phyloP scores from a whole-genome alignment of 2,113 vertebrate species.

The Neomonachus schauinslandi region DNA sequence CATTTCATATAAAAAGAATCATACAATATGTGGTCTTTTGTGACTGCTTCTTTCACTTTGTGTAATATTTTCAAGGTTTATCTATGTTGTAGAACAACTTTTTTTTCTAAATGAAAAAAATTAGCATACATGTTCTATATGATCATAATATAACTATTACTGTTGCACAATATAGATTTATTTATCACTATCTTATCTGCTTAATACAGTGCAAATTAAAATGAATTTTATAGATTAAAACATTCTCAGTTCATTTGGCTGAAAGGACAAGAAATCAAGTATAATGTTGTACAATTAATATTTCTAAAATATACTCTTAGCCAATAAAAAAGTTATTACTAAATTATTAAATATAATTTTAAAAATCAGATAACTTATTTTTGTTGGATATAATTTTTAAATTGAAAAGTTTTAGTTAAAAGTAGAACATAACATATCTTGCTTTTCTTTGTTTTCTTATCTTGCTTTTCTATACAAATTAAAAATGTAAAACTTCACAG shows the following conservation, averaged over 20 bases:
- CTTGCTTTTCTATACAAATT: neutral
- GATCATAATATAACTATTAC: neutral
- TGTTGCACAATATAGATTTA: neutral
- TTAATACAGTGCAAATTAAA: neutral
- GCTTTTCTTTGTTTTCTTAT: neutral
- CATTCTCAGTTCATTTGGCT: neutral
- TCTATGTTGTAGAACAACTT: neutral
- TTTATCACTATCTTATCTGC: neutral
- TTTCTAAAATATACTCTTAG: neutral
- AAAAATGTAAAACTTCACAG: neutral
- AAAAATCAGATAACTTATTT: neutral
- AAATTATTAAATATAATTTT: neutral
- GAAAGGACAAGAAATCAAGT: neutral
- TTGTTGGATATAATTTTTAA: neutral
- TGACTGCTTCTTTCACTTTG: neutral
- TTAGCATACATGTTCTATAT: neutral
- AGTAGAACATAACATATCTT: neutral
- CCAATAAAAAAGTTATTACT: neutral
- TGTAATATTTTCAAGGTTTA: neutral
- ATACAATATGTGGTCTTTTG: neutral
- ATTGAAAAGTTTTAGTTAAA: neutral
- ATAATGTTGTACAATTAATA: neutral
- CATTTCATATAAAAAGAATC: neutral
- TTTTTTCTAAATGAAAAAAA: neutral
- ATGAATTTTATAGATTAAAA: neutral